phyloP scores from a whole-genome alignment of 2,113 vertebrate species.

The Plecotus auritus region DNA sequence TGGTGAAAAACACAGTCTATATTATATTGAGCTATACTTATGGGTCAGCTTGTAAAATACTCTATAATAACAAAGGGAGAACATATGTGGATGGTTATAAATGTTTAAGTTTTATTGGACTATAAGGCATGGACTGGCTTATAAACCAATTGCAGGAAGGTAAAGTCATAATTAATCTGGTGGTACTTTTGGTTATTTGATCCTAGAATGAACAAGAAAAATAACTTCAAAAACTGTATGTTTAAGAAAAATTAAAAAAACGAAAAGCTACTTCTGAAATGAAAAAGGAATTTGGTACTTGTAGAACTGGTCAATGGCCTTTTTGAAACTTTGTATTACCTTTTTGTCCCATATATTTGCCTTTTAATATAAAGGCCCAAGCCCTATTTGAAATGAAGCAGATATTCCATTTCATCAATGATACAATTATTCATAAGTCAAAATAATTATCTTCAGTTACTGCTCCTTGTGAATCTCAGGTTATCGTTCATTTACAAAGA shows the following conservation, averaged over 20 bases:
- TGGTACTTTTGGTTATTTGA: background rate
- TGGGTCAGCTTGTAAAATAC: background rate
- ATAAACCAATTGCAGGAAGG: background rate
- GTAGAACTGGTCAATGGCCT: background rate
- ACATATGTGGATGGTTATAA: background rate
- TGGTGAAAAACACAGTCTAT: background rate
- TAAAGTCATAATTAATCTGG: background rate
- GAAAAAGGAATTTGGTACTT: conserved; percentile 31
- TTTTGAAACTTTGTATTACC: background rate
- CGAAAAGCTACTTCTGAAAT: conserved; percentile 22
- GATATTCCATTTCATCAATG: background rate
- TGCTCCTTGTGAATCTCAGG: background rate
- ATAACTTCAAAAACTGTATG: background rate
- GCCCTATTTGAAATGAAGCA: background rate
- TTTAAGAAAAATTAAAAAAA: background rate
- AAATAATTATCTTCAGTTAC: background rate
- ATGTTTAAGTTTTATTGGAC: background rate
- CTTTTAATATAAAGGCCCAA: background rate
- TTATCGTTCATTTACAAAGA: background rate
- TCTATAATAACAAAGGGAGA: background rate
- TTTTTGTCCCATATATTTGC: background rate
- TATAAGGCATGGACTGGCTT: background rate
- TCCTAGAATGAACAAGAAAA: background rate
- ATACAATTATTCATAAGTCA: background rate
- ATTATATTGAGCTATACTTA: background rate